These are phyloP conservation scores for Tetramorium bicarinatum DNA, from an alignment of 2,888 invertebrate species.

Conservation along the genomic window DNA sequence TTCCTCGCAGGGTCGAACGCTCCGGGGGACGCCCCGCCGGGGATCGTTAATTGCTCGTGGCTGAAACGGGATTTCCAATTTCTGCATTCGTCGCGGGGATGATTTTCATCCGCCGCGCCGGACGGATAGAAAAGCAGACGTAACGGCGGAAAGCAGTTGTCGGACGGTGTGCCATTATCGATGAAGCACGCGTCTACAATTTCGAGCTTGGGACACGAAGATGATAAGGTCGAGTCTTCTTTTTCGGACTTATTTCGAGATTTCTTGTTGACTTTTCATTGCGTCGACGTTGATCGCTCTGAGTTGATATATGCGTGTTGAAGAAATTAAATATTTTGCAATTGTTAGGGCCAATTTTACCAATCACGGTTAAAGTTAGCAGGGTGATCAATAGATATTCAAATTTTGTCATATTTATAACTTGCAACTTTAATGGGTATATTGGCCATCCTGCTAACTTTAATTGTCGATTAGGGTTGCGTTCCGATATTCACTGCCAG, in stretches of 20 bases:
- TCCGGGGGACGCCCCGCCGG: constrained; percentile 54
- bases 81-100: constrained; percentile 54
- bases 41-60: constrained; percentile 71
- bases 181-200: background rate
- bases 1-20: constrained; percentile 80
- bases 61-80: constrained; percentile 68
- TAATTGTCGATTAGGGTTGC: no score
- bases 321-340: background rate
- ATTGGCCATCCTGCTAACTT: no score
- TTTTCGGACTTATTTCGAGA: background rate
- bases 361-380: no score
- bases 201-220: background rate
- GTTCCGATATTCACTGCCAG: no score
- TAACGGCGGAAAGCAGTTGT: background rate
- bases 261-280: background rate
- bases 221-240: background rate
- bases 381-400: no score
- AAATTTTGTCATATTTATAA: no score
- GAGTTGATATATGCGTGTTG: background rate
- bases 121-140: constrained; percentile 50
- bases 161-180: background rate
- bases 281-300: background rate
- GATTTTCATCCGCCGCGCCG: constrained; percentile 55
- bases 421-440: no score
- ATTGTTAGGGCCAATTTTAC: background rate